phyloP scores from a whole-genome alignment of 1,140 invertebrate species.

The Zaprionus nigranus region DNA sequence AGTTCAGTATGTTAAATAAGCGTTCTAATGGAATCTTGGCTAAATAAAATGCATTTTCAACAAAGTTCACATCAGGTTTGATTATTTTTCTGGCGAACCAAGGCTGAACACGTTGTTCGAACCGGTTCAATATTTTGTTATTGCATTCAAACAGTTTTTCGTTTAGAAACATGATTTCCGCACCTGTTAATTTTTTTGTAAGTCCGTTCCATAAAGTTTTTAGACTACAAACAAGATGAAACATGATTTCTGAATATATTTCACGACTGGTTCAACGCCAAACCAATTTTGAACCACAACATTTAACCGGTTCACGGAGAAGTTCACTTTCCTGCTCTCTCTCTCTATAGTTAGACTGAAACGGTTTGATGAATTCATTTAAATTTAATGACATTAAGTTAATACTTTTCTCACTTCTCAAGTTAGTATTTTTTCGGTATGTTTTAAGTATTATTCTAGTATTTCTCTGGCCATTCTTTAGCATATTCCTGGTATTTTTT shows the following conservation, averaged over 20 bases:
- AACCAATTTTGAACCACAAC: neutral
- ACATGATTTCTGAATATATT: too few relatives aligned
- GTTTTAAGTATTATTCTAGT: neutral
- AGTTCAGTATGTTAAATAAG: neutral
- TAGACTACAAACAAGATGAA: too few relatives aligned
- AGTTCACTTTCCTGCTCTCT: too few relatives aligned
- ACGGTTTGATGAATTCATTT: neutral
- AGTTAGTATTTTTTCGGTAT: neutral
- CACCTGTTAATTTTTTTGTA: too few relatives aligned
- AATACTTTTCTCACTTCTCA: neutral
- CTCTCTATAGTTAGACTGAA: neutral
- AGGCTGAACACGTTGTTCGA: neutral
- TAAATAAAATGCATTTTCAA: too few relatives aligned
- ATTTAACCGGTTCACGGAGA: neutral
- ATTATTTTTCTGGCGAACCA: neutral
- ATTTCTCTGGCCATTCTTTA: neutral
- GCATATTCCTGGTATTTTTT: neutral
- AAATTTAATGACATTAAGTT: neutral
- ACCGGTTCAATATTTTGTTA: neutral
- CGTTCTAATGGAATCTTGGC: neutral
- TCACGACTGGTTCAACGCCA: too few relatives aligned
- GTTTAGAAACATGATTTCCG: neutral
- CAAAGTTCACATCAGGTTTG: too few relatives aligned
- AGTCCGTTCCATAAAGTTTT: too few relatives aligned
- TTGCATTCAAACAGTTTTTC: neutral